These are phyloP conservation scores for Ostrea denselamellosa DNA, from an alignment of 1,140 invertebrate species.

Conservation along the genomic window DNA sequence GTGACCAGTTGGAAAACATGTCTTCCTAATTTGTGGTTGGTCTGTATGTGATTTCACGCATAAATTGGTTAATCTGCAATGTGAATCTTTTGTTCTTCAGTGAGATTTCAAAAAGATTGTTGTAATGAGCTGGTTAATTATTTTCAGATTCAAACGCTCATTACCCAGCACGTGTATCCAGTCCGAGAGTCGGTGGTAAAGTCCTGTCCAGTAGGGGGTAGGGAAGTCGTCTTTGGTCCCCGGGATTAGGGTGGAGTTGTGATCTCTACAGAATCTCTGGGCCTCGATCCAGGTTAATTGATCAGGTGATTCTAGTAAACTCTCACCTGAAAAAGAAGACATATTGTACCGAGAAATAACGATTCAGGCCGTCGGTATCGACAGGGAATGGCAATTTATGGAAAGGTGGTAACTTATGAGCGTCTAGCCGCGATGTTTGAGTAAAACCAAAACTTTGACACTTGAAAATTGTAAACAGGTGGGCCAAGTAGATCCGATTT, in stretches of 20 bases:
- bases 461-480: background rate
- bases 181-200: background rate
- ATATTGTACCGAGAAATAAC: background rate
- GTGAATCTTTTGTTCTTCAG: no score
- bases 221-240: background rate
- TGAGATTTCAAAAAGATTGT: no score
- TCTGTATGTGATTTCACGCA: no score
- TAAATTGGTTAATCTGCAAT: no score
- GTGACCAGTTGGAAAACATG: background rate
- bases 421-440: background rate
- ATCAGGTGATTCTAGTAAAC: background rate
- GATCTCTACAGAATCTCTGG: background rate
- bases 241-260: background rate
- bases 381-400: no score
- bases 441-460: conserved; percentile 12
- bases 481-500: background rate
- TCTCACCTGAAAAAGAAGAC: background rate
- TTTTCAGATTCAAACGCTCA: background rate
- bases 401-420: background rate
- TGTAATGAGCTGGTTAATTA: no score
- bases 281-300: background rate
- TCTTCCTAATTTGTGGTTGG: background rate
- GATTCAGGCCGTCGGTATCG: background rate
- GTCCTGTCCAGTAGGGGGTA: background rate
- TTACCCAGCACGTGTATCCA: conserved; percentile 26